A percentile compares a stretch with the other conserved stretches of the same genome.
Conservation (phyloP, 2,888 invertebrate genomes). For the Pollenia amentaria region DNA sequence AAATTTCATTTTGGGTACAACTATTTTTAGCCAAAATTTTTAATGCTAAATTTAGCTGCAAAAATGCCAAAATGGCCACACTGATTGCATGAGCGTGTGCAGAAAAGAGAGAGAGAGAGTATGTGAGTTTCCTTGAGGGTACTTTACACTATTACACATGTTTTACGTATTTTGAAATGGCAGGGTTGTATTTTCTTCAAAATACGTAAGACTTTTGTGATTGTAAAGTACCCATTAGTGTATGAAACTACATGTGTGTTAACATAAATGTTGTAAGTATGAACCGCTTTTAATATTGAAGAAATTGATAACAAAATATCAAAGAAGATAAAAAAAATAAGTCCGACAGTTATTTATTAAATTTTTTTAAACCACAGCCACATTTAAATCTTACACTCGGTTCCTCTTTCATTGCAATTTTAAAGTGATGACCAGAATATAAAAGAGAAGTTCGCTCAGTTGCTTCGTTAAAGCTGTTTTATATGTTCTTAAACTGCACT, state of each 20-base stretch:
- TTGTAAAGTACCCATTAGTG: too few species aligned
- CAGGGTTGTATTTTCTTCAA: too few species aligned
- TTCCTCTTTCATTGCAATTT: not conserved
- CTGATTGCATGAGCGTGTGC: not conserved
- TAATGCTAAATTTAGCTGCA: too few species aligned
- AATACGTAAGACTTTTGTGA: too few species aligned
- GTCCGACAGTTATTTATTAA: constrained; percentile 36
- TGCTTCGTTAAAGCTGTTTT: constrained; percentile 59
- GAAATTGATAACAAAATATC: constrained; percentile 45
- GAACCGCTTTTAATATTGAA: constrained; percentile 43
- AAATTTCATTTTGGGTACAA: too few species aligned
- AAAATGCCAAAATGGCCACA: too few species aligned
- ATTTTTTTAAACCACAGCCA: not conserved
- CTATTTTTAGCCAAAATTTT: too few species aligned
- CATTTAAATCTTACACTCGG: constrained; percentile 4
- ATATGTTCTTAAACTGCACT: constrained; percentile 30
- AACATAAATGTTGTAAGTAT: constrained; percentile 36
- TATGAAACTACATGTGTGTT: constrained; percentile 40
- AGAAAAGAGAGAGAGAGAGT: not conserved
- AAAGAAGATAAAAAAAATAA: constrained; percentile 20
- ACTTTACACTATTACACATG: too few species aligned
- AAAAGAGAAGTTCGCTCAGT: not conserved
- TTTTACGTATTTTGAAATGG: too few species aligned
- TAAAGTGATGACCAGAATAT: constrained; percentile 26
- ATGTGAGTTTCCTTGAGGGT: not conserved